Conservation (phyloP, 2,888 invertebrate species). For the Amblyjoppa fuscipennis region DNA sequence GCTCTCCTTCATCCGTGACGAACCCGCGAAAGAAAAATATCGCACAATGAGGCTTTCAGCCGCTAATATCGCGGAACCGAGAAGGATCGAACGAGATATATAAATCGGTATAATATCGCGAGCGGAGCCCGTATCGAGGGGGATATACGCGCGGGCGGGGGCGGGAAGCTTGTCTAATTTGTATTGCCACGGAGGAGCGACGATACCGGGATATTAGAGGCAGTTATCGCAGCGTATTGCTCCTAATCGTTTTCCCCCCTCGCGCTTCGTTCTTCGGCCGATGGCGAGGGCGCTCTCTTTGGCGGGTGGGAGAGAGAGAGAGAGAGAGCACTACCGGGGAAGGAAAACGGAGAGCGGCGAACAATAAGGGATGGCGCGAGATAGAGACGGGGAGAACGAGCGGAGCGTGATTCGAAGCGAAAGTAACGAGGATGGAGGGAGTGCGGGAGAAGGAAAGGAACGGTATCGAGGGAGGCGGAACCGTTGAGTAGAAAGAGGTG, state of each 20-base stretch:
- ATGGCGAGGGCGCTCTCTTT: constrained; percentile 36
- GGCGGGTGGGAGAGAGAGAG: constrained; percentile 35
- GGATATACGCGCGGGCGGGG: constrained; percentile 75
- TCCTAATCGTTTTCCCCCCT: constrained; percentile 82
- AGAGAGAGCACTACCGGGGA: constrained; percentile 33
- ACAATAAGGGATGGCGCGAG: constrained; percentile 62
- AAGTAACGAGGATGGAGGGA: constrained; percentile 56
- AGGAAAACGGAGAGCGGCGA: constrained; percentile 57
- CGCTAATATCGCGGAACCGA: constrained; percentile 48
- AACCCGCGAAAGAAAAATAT: constrained; percentile 41
- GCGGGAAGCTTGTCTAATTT: constrained; percentile 81
- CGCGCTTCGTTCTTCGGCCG: constrained; percentile 35
- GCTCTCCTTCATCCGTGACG: constrained; percentile 38
- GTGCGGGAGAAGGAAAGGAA: constrained; percentile 9
- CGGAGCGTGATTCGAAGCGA: constrained; percentile 41
- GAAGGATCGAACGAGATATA: constrained; percentile 54
- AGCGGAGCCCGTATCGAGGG: constrained; percentile 66
- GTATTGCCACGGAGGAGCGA: constrained; percentile 80
- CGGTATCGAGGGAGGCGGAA: constrained; percentile 48
- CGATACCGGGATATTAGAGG: constrained; percentile 82
- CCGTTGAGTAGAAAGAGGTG: constrained; percentile 54
- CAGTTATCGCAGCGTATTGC: constrained; percentile 84
- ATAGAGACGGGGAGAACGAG: constrained; percentile 64
- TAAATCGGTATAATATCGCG: constrained; percentile 64
- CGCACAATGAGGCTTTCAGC: constrained; percentile 24